Evolutionary conservation across 1,140 invertebrate species (phyloP), one percentile per base, ranked within the genome.

Genomic region (Oreohelix idahoensis): DNA sequence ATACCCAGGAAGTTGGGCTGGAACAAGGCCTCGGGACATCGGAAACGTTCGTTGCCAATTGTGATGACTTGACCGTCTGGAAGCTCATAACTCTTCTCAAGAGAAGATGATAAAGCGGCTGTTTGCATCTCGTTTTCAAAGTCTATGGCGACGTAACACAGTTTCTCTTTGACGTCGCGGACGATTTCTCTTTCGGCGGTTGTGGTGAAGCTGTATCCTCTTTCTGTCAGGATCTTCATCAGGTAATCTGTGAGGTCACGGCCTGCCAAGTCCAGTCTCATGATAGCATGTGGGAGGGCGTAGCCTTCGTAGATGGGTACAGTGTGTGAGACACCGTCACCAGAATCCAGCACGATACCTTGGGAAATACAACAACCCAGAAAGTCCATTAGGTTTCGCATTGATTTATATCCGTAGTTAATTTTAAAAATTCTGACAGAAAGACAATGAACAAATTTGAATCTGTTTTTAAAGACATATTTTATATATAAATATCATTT

Each of bases 151-250:
- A 98, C 96, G 91, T 97, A 97, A 94, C 74, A 76, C 10, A 76
- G 74, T 35, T 76, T 76, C 45, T 76, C 74, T 49, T 76, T 76
- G 74, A 76, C 53, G 45, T 76, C 74, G 13, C 74, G 74, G 26
- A 76, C 74, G n/a, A 76, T 76, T 49, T 76, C 74, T 96, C 97
- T 94, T 93, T 98, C 97, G 93, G 97, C 97, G 35, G 90, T 98
- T 93, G 97, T 98, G 89, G 97, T 98, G 95, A 98, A 98, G 36
- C 96, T 96, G 94, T 98, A 98, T 89, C 97, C 97, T 92, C 97
- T 94, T 94, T 98, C 97, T 87, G 97, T 98, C 86, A 98, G 94
- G 95, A 98, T 98, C 94, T 97, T 97, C 74, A 76, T 76, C 29
- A 76, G 74, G 74, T 76, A 76, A 36, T 76, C 74, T 51, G 74